Evolutionary conservation across 2,888 invertebrate species (phyloP).

Genomic region (Clusia tigrina): DNA sequence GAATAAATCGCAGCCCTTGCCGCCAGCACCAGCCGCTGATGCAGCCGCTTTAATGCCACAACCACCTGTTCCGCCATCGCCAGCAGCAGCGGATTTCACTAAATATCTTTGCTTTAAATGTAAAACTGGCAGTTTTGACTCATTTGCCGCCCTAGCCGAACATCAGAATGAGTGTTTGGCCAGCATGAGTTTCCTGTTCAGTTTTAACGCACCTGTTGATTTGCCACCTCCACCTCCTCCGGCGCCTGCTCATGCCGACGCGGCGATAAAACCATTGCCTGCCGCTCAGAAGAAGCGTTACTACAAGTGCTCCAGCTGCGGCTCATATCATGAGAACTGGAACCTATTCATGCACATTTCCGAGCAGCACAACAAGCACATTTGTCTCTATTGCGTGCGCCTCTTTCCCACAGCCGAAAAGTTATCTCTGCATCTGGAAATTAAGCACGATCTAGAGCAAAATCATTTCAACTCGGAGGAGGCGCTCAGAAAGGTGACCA

Average conservation of each 20-base stretch:
- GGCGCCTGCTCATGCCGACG: constrained; percentile 41
- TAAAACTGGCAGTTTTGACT: constrained; percentile 73
- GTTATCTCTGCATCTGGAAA: constrained; percentile 77
- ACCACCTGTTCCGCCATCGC: constrained; percentile 13
- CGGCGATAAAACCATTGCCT: not conserved
- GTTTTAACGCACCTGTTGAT: constrained; percentile 25
- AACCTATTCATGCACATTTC: constrained; percentile 85
- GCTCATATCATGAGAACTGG: constrained; percentile 86
- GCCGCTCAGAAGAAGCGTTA: constrained; percentile 67
- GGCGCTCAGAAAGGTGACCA: constrained; percentile 72
- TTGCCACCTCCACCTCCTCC: constrained; percentile 54
- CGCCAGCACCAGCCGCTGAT: not conserved
- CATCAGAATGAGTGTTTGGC: constrained; percentile 72
- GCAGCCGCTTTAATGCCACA: constrained; percentile 12
- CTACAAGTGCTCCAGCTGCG: constrained; percentile 82
- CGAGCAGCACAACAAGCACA: constrained; percentile 81
- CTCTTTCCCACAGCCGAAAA: constrained; percentile 84
- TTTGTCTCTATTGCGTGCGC: constrained; percentile 84
- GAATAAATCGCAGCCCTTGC: constrained; percentile 26
- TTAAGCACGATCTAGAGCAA: constrained; percentile 80
- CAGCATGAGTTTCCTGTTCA: constrained; percentile 36
- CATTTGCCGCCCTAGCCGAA: constrained; percentile 73
- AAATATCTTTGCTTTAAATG: constrained; percentile 73
- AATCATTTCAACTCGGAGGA: constrained; percentile 73
- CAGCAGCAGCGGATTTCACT: constrained; percentile 23